Conservation (phyloP, 2,113 vertebrate genomes). For the Trogon surrucura region DNA sequence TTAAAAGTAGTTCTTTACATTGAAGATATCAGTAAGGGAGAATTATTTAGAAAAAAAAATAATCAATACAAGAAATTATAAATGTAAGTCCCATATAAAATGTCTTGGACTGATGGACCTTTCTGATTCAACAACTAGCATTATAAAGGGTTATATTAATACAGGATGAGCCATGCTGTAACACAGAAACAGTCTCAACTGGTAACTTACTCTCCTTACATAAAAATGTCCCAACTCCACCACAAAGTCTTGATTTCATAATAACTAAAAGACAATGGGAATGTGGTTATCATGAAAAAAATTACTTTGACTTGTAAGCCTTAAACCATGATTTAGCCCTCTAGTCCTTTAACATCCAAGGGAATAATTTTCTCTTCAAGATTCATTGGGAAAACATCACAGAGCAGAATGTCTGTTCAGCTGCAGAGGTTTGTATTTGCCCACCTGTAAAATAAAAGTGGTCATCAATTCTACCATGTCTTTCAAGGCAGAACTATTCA, state of each 20-base stretch:
- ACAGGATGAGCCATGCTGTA: not conserved
- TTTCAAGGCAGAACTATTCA: not conserved
- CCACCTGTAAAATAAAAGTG: not conserved
- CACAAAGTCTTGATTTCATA: not conserved
- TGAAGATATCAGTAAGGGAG: not conserved
- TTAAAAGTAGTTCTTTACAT: slow-evolving; percentile 48
- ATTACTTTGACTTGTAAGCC: not conserved
- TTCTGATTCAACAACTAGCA: not conserved
- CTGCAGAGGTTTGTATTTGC: not conserved
- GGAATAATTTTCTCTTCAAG: not conserved
- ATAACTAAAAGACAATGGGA: not conserved
- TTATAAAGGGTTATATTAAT: not conserved
- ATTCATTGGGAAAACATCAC: not conserved
- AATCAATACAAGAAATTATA: slow-evolving; percentile 8
- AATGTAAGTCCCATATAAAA: slow-evolving; percentile 27
- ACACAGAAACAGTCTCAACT: not conserved
- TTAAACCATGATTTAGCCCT: not conserved
- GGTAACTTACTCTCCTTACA: not conserved
- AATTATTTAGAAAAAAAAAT: not conserved
- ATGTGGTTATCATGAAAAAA: not conserved
- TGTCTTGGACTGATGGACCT: not conserved
- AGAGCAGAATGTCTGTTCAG: not conserved
- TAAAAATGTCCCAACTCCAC: not conserved
- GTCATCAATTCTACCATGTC: not conserved
- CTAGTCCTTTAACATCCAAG: not conserved